Base-by-base conservation (phyloP, 2,797 vertebrate species). In the Phylloscopus collybita region DNA sequence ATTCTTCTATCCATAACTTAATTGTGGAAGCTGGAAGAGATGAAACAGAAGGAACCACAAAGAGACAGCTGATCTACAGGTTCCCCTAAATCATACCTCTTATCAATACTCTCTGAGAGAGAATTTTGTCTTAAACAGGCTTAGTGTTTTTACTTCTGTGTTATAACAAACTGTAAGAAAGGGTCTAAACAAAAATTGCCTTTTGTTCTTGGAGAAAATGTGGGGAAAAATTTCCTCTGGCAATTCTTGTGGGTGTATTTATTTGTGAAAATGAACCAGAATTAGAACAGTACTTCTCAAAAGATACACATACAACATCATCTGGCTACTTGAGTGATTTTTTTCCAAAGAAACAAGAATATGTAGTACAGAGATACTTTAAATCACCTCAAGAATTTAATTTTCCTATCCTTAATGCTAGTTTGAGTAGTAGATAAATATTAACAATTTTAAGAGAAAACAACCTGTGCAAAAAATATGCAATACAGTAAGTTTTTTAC, bases 11-110 rank as follows among this genome's bases (percentile, higher is more conserved):
- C 19, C 9, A 3, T 51, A 44, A 56, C 10, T 30, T 6, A 34
- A 23, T n/a, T 69, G 6, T 56, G 65, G 15, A 32, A 56, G 16
- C 9, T 80, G 56, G 21, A 72, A 4, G 22, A 75, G 19, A 22
- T 73, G 5, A 34, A 84, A 66, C 2, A 78, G 20, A 74, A 69
- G 13, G 57, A 73, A 50, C 10, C 11, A 78, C 9, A 88, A 44
- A 75, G 23, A 34, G 6, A 27, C 2, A 25, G 6, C 3, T 51
- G 14, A 45, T 5, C 2, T 17, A 61, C 3, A 1, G 30, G 13
- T 29, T 89, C 9, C 5, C 7, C 14, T 73, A 59, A 73, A 61
- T 45, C 16, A 49, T 15, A 49, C 21, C 12, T 74, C 18, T 59
- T 59, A 62, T 7, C 16, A 34, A 17, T 50, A 47, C 2, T 34